These are phyloP conservation scores for Muschampia staudingeri DNA, from an alignment of 2,888 invertebrate species.

Conservation along the genomic window DNA sequence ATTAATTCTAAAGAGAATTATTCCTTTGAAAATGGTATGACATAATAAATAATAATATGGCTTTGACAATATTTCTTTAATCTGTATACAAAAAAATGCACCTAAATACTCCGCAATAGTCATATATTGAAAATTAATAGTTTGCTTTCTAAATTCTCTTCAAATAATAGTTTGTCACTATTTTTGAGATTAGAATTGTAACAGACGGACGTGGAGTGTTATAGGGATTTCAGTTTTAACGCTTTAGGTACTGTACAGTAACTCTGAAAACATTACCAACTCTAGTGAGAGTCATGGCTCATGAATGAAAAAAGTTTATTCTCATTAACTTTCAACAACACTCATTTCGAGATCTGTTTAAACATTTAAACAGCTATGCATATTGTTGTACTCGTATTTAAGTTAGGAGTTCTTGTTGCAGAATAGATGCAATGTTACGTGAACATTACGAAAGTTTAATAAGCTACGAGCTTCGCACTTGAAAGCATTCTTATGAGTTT, in stretches of 20 bases:
- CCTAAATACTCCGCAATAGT: too few species aligned
- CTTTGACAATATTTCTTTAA: too few species aligned
- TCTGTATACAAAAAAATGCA: too few species aligned
- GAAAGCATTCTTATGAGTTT: neutral
- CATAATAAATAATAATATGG: too few species aligned
- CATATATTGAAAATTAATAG: too few species aligned
- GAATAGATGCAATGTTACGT: slow-evolving; percentile 16
- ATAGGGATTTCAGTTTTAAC: too few species aligned
- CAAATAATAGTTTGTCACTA: too few species aligned
- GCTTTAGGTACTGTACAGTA: neutral
- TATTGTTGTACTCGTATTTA: slow-evolving; percentile 7
- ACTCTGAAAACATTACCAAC: neutral
- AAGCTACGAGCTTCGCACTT: neutral
- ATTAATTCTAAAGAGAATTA: too few species aligned
- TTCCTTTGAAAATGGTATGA: too few species aligned
- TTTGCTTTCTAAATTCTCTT: too few species aligned
- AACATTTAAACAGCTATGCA: slow-evolving; percentile 27
- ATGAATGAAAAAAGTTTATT: slow-evolving; percentile 35
- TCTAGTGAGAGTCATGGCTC: neutral
- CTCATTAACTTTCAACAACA: slow-evolving; percentile 17
- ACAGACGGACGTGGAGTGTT: too few species aligned
- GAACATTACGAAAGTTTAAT: slow-evolving; percentile 20
- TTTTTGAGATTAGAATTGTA: too few species aligned
- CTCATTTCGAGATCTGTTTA: slow-evolving; percentile 13
- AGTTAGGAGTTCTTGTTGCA: slow-evolving; percentile 6